These are phyloP conservation scores for Clunio marinus DNA, from an alignment of 2,888 invertebrate genomes.

Conservation along the genomic window DNA sequence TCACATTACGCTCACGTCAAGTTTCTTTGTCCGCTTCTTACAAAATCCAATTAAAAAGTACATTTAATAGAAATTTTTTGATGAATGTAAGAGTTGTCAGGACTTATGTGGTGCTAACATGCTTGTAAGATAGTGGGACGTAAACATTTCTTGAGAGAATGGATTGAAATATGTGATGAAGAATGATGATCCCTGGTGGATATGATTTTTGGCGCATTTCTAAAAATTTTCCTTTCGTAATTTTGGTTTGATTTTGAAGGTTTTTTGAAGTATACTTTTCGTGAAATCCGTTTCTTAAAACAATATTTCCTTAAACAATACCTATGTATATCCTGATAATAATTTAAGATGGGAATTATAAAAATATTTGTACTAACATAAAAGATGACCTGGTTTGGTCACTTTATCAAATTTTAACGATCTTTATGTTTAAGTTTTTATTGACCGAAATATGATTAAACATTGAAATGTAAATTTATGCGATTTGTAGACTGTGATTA, in stretches of 20 bases:
- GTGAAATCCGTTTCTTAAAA: neutral
- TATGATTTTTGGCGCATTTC: neutral
- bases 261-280: neutral
- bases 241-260: neutral
- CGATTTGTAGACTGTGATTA: conserved; percentile 37
- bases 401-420: conserved; percentile 2
- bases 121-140: conserved; percentile 2
- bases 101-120: conserved; percentile 17
- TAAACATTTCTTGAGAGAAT: neutral
- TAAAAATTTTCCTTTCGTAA: neutral
- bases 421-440: conserved; percentile 15
- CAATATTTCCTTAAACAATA: neutral
- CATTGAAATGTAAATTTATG: conserved; percentile 1
- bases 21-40: too few relatives aligned
- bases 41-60: too few relatives aligned
- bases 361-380: neutral
- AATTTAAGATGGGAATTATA: neutral
- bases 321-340: neutral
- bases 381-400: neutral
- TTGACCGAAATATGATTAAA: conserved; percentile 8
- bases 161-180: neutral
- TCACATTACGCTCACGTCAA: too few relatives aligned
- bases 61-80: too few relatives aligned
- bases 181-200: conserved; percentile 4
- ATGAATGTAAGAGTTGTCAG: neutral